A percentile compares a stretch with the other conserved stretches of the same genome.
These are phyloP conservation scores for Trissolcus japonicus DNA, from an alignment of 2,888 invertebrate genomes.

Conservation along the genomic window DNA sequence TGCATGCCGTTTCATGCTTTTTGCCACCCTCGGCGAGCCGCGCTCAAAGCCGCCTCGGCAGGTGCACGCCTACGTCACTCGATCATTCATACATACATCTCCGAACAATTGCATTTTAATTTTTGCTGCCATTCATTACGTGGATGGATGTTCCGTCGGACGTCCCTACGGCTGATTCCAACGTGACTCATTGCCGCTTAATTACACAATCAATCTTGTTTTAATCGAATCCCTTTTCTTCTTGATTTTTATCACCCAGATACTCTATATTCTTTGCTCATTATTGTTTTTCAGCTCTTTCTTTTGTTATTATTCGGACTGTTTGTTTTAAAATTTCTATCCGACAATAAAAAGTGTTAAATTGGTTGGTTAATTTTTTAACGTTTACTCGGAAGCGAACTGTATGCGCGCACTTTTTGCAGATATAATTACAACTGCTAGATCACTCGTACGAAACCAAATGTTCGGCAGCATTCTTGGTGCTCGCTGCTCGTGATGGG, in stretches of 20 bases:
- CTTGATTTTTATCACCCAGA: not conserved
- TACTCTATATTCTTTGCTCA: too few relatives aligned
- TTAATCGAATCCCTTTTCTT: not conserved
- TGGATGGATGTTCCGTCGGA: constrained; percentile 29
- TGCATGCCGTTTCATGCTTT: not conserved
- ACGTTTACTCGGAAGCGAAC: constrained; percentile 1
- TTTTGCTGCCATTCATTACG: constrained; percentile 23
- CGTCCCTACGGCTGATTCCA: constrained; percentile 14
- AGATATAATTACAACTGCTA: constrained; percentile 23
- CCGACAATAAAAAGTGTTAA: constrained; percentile 4
- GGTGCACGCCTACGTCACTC: constrained; percentile 62
- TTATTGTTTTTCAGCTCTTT: not conserved
- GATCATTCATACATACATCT: constrained; percentile 63
- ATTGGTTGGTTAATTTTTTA: constrained; percentile 39
- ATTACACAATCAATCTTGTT: constrained; percentile 29
- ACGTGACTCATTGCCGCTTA: constrained; percentile 40
- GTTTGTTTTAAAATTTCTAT: not conserved
- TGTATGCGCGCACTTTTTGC: constrained; percentile 24
- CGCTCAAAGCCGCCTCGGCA: constrained; percentile 33
- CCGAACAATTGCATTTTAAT: constrained; percentile 34
- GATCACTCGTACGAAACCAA: constrained; percentile 32
- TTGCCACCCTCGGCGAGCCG: constrained; percentile 31
- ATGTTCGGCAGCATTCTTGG: constrained; percentile 38
- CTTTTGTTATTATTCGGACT: not conserved
- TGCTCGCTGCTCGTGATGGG: constrained; percentile 31